These are phyloP conservation scores for Ooceraea biroi DNA, from an alignment of 1,140 invertebrate genomes.

Conservation along the genomic window DNA sequence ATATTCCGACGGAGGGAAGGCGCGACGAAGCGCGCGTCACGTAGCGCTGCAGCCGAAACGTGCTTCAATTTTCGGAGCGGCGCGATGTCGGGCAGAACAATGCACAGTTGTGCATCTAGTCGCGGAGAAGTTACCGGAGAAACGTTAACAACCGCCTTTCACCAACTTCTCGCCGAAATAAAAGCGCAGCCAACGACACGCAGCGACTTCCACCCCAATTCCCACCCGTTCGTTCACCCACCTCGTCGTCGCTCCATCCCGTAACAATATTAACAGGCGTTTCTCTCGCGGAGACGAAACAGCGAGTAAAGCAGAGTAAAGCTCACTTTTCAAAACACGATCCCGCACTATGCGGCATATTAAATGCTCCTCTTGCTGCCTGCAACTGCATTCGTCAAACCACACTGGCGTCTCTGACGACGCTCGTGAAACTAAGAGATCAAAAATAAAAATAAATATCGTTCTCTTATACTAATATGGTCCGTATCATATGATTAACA, in stretches of 20 bases:
- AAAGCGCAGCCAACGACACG: conserved; percentile 45
- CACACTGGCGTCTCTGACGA: background rate
- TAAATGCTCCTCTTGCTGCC: background rate
- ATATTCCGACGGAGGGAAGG: conserved; percentile 57
- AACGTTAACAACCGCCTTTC: conserved; percentile 67
- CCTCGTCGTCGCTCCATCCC: conserved; percentile 19
- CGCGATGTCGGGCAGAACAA: conserved; percentile 38
- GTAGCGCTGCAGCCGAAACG: conserved; percentile 76
- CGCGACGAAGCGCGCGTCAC: conserved; percentile 63
- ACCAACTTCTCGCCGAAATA: conserved; percentile 48
- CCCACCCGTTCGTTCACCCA: background rate
- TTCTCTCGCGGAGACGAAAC: conserved; percentile 31
- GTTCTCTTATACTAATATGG: background rate
- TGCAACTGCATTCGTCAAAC: background rate
- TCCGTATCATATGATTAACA: background rate
- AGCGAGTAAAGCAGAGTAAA: conserved; percentile 5
- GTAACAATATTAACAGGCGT: conserved; percentile 55
- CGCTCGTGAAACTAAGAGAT: background rate
- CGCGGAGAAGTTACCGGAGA: conserved; percentile 49
- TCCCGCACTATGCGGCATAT: background rate
- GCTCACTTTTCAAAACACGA: conserved; percentile 13
- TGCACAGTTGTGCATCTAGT: conserved; percentile 45
- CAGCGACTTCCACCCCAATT: conserved; percentile 43
- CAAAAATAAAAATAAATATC: background rate
- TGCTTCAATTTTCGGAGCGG: conserved; percentile 74